Conservation (phyloP, 53 echinoderm and acorn worm genomes). For the Crossaster papposus region DNA sequence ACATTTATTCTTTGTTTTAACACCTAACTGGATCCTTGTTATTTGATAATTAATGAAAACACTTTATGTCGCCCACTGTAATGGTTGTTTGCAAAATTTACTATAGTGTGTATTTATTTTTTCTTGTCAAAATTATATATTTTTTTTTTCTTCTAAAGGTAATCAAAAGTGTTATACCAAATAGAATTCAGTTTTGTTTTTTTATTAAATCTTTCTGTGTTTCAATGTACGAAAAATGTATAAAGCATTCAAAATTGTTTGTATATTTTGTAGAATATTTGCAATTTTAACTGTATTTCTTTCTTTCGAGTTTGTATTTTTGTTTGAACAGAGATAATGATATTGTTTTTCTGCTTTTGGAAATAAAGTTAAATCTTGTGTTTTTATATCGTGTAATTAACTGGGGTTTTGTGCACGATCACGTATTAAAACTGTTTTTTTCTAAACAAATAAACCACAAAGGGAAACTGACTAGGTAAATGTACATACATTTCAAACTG, state of each 20-base stretch:
- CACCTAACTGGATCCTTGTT: too few species aligned
- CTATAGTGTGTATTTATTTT: background rate
- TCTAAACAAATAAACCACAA: too few species aligned
- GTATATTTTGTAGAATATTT: conserved; percentile 12
- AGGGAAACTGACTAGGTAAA: too few species aligned
- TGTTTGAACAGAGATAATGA: background rate
- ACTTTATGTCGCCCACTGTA: too few species aligned
- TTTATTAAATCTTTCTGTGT: background rate
- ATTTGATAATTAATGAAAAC: too few species aligned
- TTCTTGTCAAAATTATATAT: too few species aligned
- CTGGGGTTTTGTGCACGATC: too few species aligned
- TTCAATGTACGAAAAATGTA: background rate
- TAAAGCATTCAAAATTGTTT: background rate
- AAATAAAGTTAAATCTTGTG: background rate
- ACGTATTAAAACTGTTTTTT: too few species aligned
- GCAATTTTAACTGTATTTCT: background rate
- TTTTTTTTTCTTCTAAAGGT: background rate
- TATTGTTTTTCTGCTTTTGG: background rate
- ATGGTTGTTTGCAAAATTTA: too few species aligned
- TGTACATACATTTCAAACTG: too few species aligned
- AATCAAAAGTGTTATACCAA: background rate
- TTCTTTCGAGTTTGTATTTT: conserved; percentile 6
- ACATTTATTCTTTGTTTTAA: too few species aligned
- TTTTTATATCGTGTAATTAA: too few species aligned
- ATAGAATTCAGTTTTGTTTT: background rate